Evolutionary conservation across 1,140 invertebrate species (phyloP).

Genomic region (Brachionus koreanus): DNA sequence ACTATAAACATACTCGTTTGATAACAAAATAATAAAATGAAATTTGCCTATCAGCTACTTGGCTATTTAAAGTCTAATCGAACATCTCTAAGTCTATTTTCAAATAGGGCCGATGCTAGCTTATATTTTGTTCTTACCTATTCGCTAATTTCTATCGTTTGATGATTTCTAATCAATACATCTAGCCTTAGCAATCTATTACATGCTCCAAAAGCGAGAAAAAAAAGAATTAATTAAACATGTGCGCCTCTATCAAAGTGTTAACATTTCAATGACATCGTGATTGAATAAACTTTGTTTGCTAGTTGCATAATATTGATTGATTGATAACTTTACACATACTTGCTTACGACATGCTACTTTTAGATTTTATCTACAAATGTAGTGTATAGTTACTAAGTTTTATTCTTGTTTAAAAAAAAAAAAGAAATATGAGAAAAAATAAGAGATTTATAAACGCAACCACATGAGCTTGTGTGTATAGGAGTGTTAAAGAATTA

Average conservation of each 20-base stretch:
- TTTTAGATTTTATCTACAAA: neutral
- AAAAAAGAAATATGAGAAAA: neutral
- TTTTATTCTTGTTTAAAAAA: neutral
- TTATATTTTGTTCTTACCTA: neutral
- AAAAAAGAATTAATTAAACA: conserved; percentile 3
- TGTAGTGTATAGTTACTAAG: neutral
- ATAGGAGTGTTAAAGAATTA: neutral
- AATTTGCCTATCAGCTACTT: conserved; percentile 37
- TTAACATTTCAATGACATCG: neutral
- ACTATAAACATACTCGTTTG: conserved; percentile 9
- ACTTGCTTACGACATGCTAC: neutral
- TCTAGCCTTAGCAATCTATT: conserved; percentile 27
- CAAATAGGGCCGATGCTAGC: neutral
- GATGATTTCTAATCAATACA: neutral
- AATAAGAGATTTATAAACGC: neutral
- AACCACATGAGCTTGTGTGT: neutral
- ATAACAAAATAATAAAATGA: neutral
- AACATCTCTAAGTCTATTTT: neutral
- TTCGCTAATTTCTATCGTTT: neutral
- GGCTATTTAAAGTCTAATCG: neutral
- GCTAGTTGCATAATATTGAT: conserved; percentile 10
- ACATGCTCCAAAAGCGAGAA: conserved; percentile 18
- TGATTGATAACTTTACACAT: neutral
- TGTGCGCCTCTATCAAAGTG: neutral
- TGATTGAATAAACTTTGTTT: conserved; percentile 23